Evolutionary conservation across 2,888 invertebrate species (phyloP), one percentile per base, ranked within the genome.

Genomic region (Ormyrus pomaceus): DNA sequence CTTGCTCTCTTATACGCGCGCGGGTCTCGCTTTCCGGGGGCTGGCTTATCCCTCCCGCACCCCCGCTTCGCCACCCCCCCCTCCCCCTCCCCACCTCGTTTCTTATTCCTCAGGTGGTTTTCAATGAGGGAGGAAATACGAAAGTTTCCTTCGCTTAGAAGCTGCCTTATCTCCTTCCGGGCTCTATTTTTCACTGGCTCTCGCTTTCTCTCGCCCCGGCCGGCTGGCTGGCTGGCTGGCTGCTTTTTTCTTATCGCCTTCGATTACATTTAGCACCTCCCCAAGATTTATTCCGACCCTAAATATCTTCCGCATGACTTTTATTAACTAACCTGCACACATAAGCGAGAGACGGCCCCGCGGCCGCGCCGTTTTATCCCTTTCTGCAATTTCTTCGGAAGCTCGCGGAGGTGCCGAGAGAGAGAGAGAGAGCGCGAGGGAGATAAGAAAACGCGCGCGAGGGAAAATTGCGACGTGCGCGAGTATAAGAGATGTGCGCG

Each of bases 41-140:
- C 53, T 34, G 5, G 19, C 48, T 70, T 51, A 10, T 13, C 6
- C 50, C 19, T 34, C 34, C 3, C 19, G 48, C 53, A 51, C 2
- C 13, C 13, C 9, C 10, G 10, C 19, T 11, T 55, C 50, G 48
- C 46, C 46, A n/a, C 8, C 50, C 56, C 56, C 65, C 50, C 19
- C 13, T 11, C 5, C 11, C 46, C 48, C n/a, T 10, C 8, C 59
- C 65, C 70, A 71, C 34, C 34, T 34, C 55, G 78, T 79, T 61
- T 78, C 80, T 80, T 80, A 82, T 82, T 82, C 82, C 82, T 82
- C 82, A 82, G 82, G 82, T 82, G 82, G 80, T 82, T 82, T 80
- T 80, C 82, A 80, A 78, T 77, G 75, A 77, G 66, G 61, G 6
- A 61, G 72, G 72, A 78, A 74, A 78, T 70, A 58, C 70, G 64